These are phyloP conservation scores for Cotesia chilonis DNA, from an alignment of 1,140 invertebrate species.

Conservation along the genomic window DNA sequence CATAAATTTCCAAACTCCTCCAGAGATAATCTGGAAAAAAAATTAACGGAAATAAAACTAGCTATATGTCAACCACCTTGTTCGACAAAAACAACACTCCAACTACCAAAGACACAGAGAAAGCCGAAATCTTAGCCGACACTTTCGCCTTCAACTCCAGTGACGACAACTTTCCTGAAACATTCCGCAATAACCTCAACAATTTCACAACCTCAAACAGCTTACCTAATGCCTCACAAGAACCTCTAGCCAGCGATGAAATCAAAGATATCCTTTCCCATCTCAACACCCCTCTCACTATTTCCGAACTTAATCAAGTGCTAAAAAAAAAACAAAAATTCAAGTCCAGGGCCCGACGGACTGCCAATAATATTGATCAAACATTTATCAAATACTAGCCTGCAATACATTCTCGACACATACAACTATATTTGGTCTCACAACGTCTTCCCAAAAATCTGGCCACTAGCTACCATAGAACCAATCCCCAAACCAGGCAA, in stretches of 20 bases:
- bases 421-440: conserved; percentile 47
- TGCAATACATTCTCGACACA: conserved; percentile 39
- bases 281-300: neutral
- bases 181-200: too few relatives aligned
- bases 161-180: neutral
- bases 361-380: conserved; percentile 43
- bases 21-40: too few relatives aligned
- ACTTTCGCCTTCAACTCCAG: conserved; percentile 4
- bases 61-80: too few relatives aligned
- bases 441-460: conserved; percentile 44
- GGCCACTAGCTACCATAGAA: conserved; percentile 49
- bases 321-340: conserved; percentile 29
- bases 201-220: neutral
- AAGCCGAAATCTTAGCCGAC: neutral
- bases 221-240: neutral
- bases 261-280: too few relatives aligned
- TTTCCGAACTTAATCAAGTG: neutral
- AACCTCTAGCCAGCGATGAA: too few relatives aligned
- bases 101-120: neutral
- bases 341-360: conserved; percentile 41
- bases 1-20: too few relatives aligned
- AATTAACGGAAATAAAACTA: too few relatives aligned
- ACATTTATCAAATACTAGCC: conserved; percentile 35
- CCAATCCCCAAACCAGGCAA: conserved; percentile 53
- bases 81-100: too few relatives aligned